A percentile compares a stretch with the other conserved stretches of the same genome.
phyloP scores from a whole-genome alignment of 2,113 vertebrate species.

The Pluvialis apricaria region DNA sequence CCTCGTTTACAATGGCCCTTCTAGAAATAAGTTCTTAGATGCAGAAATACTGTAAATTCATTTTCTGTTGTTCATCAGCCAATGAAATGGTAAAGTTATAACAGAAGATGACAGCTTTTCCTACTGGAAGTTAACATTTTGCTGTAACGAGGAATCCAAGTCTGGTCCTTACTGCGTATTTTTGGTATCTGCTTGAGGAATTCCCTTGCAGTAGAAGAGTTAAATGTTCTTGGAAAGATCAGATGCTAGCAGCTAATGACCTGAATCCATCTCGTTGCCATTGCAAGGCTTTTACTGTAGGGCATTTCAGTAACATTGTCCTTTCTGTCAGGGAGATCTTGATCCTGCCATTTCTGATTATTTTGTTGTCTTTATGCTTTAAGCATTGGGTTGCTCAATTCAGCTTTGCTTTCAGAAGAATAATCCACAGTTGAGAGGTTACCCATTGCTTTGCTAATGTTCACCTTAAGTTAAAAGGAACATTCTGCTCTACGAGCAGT shows the following conservation, averaged over 20 bases:
- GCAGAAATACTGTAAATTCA: not conserved
- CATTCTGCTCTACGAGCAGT: not conserved
- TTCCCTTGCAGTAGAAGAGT: slow-evolving; percentile 16
- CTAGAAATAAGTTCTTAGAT: not conserved
- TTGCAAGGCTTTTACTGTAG: not conserved
- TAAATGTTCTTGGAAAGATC: slow-evolving; percentile 17
- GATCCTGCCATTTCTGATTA: not conserved
- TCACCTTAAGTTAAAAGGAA: not conserved
- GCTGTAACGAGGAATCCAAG: not conserved
- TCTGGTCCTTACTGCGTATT: not conserved
- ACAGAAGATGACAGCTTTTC: not conserved
- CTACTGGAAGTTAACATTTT: not conserved
- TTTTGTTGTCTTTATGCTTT: not conserved
- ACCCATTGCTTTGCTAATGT: not conserved
- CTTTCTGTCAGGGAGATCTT: not conserved
- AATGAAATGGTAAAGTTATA: not conserved
- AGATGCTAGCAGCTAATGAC: not conserved
- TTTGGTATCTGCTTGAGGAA: not conserved
- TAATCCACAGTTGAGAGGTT: not conserved
- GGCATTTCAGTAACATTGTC: not conserved
- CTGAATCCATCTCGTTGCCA: not conserved
- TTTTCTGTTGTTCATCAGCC: not conserved
- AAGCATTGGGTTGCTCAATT: not conserved
- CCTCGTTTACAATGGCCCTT: not conserved
- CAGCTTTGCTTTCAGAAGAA: not conserved